A percentile compares a stretch with the other conserved stretches of the same genome.
Conservation (phyloP, 2,797 vertebrate genomes). For the Aulostomus chinensis region DNA sequence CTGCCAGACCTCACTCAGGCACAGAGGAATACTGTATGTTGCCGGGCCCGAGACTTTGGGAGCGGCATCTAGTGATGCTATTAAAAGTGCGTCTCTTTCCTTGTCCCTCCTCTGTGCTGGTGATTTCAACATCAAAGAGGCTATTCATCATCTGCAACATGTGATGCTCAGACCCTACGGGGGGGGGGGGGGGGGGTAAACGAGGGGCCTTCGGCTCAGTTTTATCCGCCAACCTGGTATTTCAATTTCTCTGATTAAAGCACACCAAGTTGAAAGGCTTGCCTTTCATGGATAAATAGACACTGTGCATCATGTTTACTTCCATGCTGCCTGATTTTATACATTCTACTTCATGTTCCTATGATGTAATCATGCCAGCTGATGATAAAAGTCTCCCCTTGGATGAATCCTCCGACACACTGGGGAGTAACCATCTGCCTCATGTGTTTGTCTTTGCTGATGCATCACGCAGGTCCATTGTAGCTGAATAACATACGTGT, state of each 20-base stretch:
- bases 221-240: constrained; percentile 48
- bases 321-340: constrained; percentile 13
- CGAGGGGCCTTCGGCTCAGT: constrained; percentile 37
- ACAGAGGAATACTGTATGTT: constrained; percentile 26
- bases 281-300: constrained; percentile 28
- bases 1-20: constrained; percentile 57
- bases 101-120: constrained; percentile 33
- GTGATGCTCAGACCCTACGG: constrained; percentile 39
- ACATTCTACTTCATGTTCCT: constrained; percentile 25
- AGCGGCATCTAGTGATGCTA: constrained; percentile 44
- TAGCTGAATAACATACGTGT: no score
- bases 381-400: constrained; percentile 42
- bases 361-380: constrained; percentile 44
- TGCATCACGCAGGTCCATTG: constrained; percentile 27
- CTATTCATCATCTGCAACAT: constrained; percentile 60
- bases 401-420: constrained; percentile 51
- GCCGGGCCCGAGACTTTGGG: constrained; percentile 38
- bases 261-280: no score
- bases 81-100: constrained; percentile 54
- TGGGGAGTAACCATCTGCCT: constrained; percentile 65
- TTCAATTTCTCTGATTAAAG: constrained; percentile 33
- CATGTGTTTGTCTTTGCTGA: constrained; percentile 53
- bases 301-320: neutral
- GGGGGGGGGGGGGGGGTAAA: constrained; percentile 5
- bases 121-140: constrained; percentile 59